phyloP scores from a whole-genome alignment of 2,797 vertebrate species.

The Bradypodion ventrale region DNA sequence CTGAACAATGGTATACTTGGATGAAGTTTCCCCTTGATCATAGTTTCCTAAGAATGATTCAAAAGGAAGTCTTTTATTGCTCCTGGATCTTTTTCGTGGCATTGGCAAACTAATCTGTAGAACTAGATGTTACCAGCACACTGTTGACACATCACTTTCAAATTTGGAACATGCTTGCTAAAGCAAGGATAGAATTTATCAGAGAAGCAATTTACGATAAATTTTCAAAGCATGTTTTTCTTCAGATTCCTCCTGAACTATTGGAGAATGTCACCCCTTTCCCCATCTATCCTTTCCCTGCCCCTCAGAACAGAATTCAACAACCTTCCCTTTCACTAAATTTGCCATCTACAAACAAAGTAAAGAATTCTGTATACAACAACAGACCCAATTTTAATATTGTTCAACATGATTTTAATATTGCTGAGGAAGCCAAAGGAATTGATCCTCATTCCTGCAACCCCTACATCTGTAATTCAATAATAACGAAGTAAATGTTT shows the following conservation, averaged over 20 bases:
- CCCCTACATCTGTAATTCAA: no score
- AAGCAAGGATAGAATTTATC: neutral
- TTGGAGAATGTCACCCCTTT: no score
- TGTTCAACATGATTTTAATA: no score
- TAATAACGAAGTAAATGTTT: no score
- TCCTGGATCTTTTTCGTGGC: neutral
- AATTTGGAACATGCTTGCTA: neutral
- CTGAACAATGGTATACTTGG: no score
- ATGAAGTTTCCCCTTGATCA: neutral
- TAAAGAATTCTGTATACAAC: neutral
- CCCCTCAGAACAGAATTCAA: neutral
- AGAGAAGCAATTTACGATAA: neutral
- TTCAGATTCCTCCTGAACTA: no score
- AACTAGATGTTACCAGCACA: neutral
- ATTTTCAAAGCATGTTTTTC: neutral
- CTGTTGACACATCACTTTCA: neutral
- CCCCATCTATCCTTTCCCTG: no score
- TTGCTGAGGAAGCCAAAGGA: no score
- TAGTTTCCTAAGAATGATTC: neutral
- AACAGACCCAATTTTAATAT: neutral
- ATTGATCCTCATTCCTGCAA: no score
- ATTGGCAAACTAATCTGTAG: neutral
- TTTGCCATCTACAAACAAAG: neutral
- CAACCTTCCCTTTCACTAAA: neutral
- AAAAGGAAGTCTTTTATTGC: neutral